Evolutionary conservation across 2,113 vertebrate species (phyloP).

Genomic region (Aegithalos caudatus): DNA sequence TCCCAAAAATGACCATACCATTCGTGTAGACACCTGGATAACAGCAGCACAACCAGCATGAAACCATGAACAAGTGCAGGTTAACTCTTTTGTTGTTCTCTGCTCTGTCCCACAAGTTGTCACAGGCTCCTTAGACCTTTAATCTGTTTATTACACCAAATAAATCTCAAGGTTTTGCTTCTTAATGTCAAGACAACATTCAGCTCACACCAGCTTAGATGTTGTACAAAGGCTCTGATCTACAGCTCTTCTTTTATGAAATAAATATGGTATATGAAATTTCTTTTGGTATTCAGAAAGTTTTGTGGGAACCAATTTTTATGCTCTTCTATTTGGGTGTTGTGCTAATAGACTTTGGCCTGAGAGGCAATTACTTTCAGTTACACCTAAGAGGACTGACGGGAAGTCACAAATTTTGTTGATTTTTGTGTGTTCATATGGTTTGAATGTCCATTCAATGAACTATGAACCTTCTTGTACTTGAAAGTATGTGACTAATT

Average conservation of each 20-base stretch:
- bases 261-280: background rate
- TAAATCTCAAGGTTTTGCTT: background rate
- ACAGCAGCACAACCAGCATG: background rate
- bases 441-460: background rate
- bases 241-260: background rate
- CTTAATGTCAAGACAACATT: fast-evolving
- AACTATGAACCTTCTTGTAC: background rate
- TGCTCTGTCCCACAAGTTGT: background rate
- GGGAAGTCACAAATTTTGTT: background rate
- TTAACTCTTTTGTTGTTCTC: background rate
- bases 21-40: background rate
- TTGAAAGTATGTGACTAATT: background rate
- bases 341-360: background rate
- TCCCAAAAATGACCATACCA: background rate
- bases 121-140: background rate
- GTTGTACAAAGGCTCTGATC: background rate
- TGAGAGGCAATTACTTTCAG: background rate
- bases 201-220: background rate
- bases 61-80: background rate
- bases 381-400: background rate
- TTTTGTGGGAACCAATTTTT: background rate
- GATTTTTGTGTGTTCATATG: background rate
- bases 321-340: background rate
- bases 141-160: background rate
- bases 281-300: background rate